Evolutionary conservation across 2,113 vertebrate genomes (phyloP), one percentile per base, ranked within the genome.

Genomic region (Rhea pennata): DNA sequence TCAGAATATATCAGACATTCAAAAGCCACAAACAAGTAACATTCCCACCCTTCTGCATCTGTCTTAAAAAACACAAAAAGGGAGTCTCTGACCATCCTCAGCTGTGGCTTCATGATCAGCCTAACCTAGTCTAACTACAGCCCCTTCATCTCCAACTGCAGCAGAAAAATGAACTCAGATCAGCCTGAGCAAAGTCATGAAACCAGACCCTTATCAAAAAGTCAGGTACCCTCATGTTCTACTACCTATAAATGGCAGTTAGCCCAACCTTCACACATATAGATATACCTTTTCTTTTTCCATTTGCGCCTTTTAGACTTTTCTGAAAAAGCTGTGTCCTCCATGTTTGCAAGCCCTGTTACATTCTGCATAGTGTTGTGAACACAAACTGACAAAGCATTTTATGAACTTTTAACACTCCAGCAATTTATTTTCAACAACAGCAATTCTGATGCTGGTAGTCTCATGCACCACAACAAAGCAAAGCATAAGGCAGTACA

Each of bases 331-430:
- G 27, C 22, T 29, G n/a, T 44, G 62, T 36, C 62, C 53, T n/a
- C 24, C 8, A 1, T 2, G 2, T 40, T 40, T 48, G 20, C 15
- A 22, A 92, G 33, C 23, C 44, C 58, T 59, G 73, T 7, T 44
- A 78, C 8, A 9, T 76, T 76, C 80, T 75, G 53, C 46, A 14
- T 1, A 7, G 21, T 23, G 26, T 15, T 87, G 78, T 83, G 44
- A 90, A 82, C 22, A 84, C 22, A 27, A 7, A 19, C 65, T 56
- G 8, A 50, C 40, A 81, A 72, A 89, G 24, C 62, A 46, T 51
- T 39, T 88, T 53, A 72, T 21, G 40, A 93, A 79, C 62, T 66
- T 66, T 88, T 36, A 95, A 61, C 77, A 53, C 53, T 69, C 14
- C 69, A 73, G 59, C 42, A 71, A 56, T 75, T 92, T 74, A 64